Evolutionary conservation across 2,797 vertebrate genomes (phyloP).

Genomic region (Neosilurus hyrtlii): DNA sequence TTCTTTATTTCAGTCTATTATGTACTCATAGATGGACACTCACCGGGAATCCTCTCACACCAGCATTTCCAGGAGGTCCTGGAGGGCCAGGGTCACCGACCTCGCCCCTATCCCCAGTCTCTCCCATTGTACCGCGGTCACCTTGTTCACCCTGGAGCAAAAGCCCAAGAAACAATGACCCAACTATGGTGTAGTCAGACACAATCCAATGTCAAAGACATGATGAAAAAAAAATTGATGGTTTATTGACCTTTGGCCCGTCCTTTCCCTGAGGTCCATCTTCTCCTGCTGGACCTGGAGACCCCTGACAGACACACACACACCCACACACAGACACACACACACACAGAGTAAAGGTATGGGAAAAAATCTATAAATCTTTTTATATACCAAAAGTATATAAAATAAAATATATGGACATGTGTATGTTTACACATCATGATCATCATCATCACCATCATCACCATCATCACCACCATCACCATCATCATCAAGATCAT

Average conservation of each 20-base stretch:
- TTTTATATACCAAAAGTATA: too few species aligned
- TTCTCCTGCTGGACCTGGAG: conserved; percentile 85
- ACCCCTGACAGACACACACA: conserved; percentile 73
- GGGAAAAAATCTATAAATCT: too few species aligned
- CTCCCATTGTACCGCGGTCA: conserved; percentile 80
- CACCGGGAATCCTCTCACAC: conserved; percentile 83
- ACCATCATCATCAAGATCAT: too few species aligned
- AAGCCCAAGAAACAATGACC: not conserved
- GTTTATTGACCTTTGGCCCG: conserved; percentile 82
- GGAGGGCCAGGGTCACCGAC: conserved; percentile 75
- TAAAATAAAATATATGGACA: not conserved
- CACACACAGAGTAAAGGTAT: too few species aligned
- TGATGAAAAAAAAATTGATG: not conserved
- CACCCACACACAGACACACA: not conserved
- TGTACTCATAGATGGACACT: conserved; percentile 52
- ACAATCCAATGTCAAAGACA: not conserved
- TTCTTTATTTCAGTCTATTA: not conserved
- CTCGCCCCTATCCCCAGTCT: conserved; percentile 85
- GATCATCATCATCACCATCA: not conserved
- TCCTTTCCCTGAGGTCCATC: conserved; percentile 92
- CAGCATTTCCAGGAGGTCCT: conserved; percentile 77
- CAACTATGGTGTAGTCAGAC: too few species aligned
- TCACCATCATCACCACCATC: not conserved
- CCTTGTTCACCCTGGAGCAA: conserved; percentile 81
- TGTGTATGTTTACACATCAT: not conserved